Base-by-base conservation (phyloP, 2,888 invertebrate species). In the Watsonalla cultraria region DNA sequence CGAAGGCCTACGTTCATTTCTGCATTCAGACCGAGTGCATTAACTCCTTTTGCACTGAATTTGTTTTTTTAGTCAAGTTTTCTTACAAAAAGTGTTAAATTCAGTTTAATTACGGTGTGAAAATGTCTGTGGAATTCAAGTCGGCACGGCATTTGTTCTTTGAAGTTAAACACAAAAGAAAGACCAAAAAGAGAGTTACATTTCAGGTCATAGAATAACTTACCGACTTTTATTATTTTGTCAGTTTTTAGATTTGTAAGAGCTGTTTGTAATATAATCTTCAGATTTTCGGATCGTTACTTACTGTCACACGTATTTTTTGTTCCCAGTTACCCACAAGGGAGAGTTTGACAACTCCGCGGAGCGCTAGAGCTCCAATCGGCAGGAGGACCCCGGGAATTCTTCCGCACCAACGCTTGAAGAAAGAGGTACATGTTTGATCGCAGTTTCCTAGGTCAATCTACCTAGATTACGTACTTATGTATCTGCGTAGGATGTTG, bases 391-490 rank as follows among this genome's bases (percentile, higher is more conserved):
- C 82, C 52, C 66, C 86, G 39, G 76, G 82, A 64, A 82, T 89
- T 49, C 92, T 93, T 58, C 87, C 90, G 47, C 89, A 88, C 69
- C 87, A 87, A 64, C 86, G 90, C 55, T 62, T 86, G 57, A 90
- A 86, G 63, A 88, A 87, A 66, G 90, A 90, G 82, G 90, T 89
- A 57, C 51, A 60, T 52, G 33, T 13, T 33, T 39, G 47, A 45
- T 47, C 15, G 9, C 42, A 45, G 11, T n/a, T n/a, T n/a, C n/a
- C n/a, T n/a, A n/a, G n/a, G n/a, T n/a, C n/a, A n/a, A n/a, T n/a
- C n/a, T n/a, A n/a, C n/a, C n/a, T n/a, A n/a, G n/a, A n/a, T n/a
- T n/a, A n/a, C n/a, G n/a, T n/a, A n/a, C n/a, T n/a, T n/a, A n/a
- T n/a, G n/a, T n/a, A n/a, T n/a, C n/a, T n/a, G n/a, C n/a, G n/a